phyloP scores from a whole-genome alignment of 2,113 vertebrate genomes.

The Rhinoderma darwinii region DNA sequence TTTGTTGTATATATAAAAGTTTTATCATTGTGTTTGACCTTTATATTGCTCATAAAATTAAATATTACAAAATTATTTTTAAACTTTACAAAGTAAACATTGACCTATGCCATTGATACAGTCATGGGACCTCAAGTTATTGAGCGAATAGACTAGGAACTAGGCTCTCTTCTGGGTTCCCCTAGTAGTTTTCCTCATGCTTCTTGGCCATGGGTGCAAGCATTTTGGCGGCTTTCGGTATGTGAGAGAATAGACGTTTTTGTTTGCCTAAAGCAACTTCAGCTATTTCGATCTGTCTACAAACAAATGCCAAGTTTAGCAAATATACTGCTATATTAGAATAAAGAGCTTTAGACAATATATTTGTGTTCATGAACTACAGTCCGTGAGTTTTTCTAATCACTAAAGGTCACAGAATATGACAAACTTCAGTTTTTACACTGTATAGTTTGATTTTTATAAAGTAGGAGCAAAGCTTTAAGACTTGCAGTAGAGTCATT shows the following conservation, averaged over 20 bases:
- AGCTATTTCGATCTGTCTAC: not conserved
- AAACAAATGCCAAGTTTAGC: not conserved
- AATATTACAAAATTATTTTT: not conserved
- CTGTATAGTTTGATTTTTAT: not conserved
- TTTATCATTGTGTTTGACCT: not conserved
- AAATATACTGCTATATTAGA: not conserved
- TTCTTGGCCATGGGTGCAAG: not conserved
- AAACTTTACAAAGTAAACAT: not conserved
- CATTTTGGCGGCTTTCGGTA: not conserved
- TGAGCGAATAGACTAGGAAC: not conserved
- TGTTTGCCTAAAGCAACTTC: not conserved
- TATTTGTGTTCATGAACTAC: not conserved
- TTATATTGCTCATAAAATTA: not conserved
- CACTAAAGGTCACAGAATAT: not conserved
- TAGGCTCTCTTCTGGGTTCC: not conserved
- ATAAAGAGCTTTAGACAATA: not conserved
- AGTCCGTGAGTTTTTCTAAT: not conserved
- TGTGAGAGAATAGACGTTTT: not conserved
- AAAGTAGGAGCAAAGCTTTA: not conserved
- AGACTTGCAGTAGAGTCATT: not conserved
- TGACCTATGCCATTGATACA: not conserved
- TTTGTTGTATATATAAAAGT: too few relatives aligned
- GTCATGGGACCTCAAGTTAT: not conserved
- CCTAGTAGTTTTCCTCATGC: not conserved
- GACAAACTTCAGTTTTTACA: not conserved